phyloP scores from a whole-genome alignment of 2,113 vertebrate species.

The Crypturellus undulatus region DNA sequence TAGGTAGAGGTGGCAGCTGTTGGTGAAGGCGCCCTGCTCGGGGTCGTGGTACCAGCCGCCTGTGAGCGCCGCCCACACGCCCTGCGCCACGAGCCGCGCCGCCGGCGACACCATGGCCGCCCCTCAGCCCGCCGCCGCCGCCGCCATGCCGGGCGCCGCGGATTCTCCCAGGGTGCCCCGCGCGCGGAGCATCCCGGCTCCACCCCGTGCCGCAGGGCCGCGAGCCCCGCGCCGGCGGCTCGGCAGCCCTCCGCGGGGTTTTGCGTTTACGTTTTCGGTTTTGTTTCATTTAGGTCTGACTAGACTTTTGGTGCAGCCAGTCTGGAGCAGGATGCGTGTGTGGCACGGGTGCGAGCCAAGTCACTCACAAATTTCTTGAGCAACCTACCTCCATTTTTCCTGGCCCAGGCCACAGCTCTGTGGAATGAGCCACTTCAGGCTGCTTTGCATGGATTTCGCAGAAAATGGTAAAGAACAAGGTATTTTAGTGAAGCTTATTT shows the following conservation, averaged over 20 bases:
- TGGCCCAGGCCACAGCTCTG: neutral
- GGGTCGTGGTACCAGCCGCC: slow-evolving; percentile 97
- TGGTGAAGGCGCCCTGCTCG: slow-evolving; percentile 95
- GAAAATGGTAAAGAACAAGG: neutral
- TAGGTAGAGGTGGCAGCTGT: slow-evolving; percentile 95
- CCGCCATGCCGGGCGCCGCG: slow-evolving; percentile 26
- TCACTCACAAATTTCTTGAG: neutral
- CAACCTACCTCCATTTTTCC: neutral
- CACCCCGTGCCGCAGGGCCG: neutral
- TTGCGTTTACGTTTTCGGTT: too few species aligned
- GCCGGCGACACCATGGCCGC: slow-evolving; percentile 88
- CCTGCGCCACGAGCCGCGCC: slow-evolving; percentile 91
- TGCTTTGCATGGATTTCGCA: neutral
- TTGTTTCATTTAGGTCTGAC: too few species aligned
- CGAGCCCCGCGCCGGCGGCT: too few species aligned
- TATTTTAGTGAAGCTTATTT: neutral
- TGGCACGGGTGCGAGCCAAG: neutral
- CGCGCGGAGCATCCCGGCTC: neutral
- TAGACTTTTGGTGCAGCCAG: neutral
- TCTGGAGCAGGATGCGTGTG: neutral
- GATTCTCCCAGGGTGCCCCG: slow-evolving; percentile 52
- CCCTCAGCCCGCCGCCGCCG: neutral
- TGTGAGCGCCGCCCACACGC: slow-evolving; percentile 95
- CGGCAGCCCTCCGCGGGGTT: too few species aligned
- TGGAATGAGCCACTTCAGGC: accelerated